Evolutionary conservation across 2,888 invertebrate species (phyloP), one percentile per base, ranked within the genome.

Genomic region (Acrobasis suavella): DNA sequence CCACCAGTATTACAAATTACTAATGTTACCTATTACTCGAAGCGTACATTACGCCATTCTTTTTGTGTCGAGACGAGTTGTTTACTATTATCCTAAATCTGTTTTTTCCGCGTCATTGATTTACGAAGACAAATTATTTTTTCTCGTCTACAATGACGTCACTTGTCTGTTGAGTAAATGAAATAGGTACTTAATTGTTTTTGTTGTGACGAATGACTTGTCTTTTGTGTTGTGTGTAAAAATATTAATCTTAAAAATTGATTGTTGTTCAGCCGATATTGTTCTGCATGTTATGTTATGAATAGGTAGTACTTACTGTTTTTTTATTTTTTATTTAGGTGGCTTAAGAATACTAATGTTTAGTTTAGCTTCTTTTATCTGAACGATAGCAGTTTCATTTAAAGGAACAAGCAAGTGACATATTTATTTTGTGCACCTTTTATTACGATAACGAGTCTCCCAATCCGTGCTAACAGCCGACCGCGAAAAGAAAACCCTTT

Each of bases 401-500:
- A 42, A 42, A 42, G 42, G 1, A 42, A 32, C 32, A 32, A 32
- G 32, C 32, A 32, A 32, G 32, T 6, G 32, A 32, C 5, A 32
- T 32, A 42, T 2, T 0, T 7, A 14, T 22, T 51, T 15, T 22
- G 51, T 22, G 10, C 42, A 8, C 16, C 2, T 15, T 55, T 55
- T 15, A 38, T 38, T 55, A 38, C 38, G 38, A 15, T 55, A 39
- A 38, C 7, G 15, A 51, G 51, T 51, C 9, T 39, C 39, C 17
- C 16, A 56, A 42, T 42, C 42, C n/a, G 42, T 42, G 56, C 9
- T 17, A 56, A 56, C 42, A 42, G 42, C 9, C 17, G 22, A 42
- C 42, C 55, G 17, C 55, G 10, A 16, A 42, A 42, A 46, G 42
- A 14, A 56, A 56, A 56, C 12, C 42, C 17, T 16, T 46, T 46